phyloP scores from a whole-genome alignment of 2,888 invertebrate genomes.

The Tetropium fuscum region DNA sequence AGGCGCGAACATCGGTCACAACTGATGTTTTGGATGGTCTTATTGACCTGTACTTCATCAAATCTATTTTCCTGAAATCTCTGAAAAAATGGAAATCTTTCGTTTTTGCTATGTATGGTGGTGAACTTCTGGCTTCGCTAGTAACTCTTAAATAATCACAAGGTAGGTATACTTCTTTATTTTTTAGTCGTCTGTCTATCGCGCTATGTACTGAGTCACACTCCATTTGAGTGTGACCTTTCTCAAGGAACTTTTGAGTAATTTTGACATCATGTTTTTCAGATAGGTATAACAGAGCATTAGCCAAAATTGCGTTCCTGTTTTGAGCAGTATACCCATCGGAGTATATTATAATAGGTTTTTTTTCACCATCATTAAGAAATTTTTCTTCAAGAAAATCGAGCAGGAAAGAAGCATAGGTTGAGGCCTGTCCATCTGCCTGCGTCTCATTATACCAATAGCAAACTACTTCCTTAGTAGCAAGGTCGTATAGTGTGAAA shows the following conservation, averaged over 20 bases:
- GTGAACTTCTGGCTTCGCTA: conserved; percentile 45
- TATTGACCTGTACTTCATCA: conserved; percentile 7
- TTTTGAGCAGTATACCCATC: too few species aligned
- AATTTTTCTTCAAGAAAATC: conserved; percentile 30
- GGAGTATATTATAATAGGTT: too few species aligned
- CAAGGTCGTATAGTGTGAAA: conserved; percentile 49
- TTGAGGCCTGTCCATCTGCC: conserved; percentile 39
- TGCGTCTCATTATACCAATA: conserved; percentile 47
- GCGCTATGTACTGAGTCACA: conserved; percentile 57
- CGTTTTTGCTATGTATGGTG: conserved; percentile 33
- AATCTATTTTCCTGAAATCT: conserved; percentile 11
- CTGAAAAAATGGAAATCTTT: conserved; percentile 43
- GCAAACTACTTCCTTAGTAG: conserved; percentile 40
- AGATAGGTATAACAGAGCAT: conserved; percentile 42
- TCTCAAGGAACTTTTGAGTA: conserved; percentile 51
- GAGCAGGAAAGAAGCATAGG: conserved; percentile 45
- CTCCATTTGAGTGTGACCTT: conserved; percentile 57
- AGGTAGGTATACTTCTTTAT: conserved; percentile 40
- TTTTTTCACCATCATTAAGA: conserved; percentile 1
- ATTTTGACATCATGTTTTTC: conserved; percentile 33
- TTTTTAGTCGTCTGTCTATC: conserved; percentile 57
- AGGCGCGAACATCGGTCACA: not conserved
- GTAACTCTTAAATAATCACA: conserved; percentile 48
- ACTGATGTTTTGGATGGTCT: conserved; percentile 2
- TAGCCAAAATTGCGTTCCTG: too few species aligned